Evolutionary conservation across 30 jellyfish, hydroid and myxozoan genomes (phyloP), one percentile per base, ranked within the genome.

Genomic region (Nemopilema nomurai): DNA sequence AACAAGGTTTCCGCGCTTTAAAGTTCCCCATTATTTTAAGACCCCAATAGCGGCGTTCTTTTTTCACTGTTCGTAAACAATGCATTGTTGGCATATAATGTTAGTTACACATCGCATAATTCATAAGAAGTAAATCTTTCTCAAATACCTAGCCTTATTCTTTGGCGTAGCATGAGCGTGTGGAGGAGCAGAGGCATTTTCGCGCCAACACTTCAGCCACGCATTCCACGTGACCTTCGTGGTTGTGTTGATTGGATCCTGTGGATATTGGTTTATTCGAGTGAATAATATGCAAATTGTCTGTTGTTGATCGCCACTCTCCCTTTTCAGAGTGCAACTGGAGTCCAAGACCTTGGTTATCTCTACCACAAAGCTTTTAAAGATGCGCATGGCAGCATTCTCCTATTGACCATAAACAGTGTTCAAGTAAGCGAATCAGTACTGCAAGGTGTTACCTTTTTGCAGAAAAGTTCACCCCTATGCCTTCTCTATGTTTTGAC

Each of bases 321-420:
- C 50, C 50, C 18, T 17, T 28, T 69, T 69, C 71, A 95, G 99
- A 90, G 76, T 76, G 99, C 99, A 19, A 95, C 99, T 0, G 99
- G 99, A 0, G 98, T 90, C 18, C 92, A 85, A 78, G 97, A 95
- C 71, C 95, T 95, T 65, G 99, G 99, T 1, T 89, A 78, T 26
- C 76, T 95, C 0, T 89, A 90, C 66, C 81, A 83, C 87, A 87
- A 85, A 66, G 97, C 97, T 6, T 95, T 95, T 78, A 87, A 87
- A 63, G 99, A 95, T 51, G 26, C 85, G 13, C 97, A 90, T 68
- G 99, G 99, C 18, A 95, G 99, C 68, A 77, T 90, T 16, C 87
- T 95, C 8, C 91, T 95, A 49, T 71, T 95, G 20, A 82, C 99
- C 16, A 87, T 95, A 31, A 95, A 95, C 29, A 51, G 85, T 57